Conservation (phyloP, 2,888 invertebrate species). For the Linnaemya tessellans region DNA sequence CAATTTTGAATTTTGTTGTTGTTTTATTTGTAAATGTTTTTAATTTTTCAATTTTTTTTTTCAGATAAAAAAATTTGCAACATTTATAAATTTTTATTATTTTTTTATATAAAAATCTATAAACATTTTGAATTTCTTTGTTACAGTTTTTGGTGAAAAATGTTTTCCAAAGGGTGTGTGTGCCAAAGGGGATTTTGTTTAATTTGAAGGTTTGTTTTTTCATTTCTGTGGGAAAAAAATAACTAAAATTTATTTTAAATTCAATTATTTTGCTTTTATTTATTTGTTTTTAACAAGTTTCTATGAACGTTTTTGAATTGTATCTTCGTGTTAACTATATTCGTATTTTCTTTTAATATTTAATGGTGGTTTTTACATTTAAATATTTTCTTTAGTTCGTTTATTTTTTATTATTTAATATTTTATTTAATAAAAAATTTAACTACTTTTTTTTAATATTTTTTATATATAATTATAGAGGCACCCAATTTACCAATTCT, state of each 20-base stretch:
- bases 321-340: constrained; percentile 74
- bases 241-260: constrained; percentile 51
- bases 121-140: constrained; percentile 36
- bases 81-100: constrained; percentile 48
- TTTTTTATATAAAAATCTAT: constrained; percentile 48
- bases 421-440: constrained; percentile 80
- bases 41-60: constrained; percentile 1
- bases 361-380: constrained; percentile 68
- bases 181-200: constrained; percentile 77
- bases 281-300: constrained; percentile 75
- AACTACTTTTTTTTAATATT: constrained; percentile 79
- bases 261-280: constrained; percentile 39
- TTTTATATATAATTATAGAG: constrained; percentile 77
- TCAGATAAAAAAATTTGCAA: constrained; percentile 25
- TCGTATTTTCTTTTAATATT: constrained; percentile 70
- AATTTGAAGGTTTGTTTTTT: constrained; percentile 32
- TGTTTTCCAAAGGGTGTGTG: constrained; percentile 80
- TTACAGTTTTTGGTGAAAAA: constrained; percentile 76
- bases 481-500: constrained; percentile 83
- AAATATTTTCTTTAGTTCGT: constrained; percentile 70
- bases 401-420: constrained; percentile 74
- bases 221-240: constrained; percentile 26
- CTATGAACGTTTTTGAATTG: constrained; percentile 83
- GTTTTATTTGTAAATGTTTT: constrained; percentile 16
- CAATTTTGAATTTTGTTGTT: constrained; percentile 79